phyloP scores from a whole-genome alignment of 2,888 invertebrate species.

The Parnassius orleans region DNA sequence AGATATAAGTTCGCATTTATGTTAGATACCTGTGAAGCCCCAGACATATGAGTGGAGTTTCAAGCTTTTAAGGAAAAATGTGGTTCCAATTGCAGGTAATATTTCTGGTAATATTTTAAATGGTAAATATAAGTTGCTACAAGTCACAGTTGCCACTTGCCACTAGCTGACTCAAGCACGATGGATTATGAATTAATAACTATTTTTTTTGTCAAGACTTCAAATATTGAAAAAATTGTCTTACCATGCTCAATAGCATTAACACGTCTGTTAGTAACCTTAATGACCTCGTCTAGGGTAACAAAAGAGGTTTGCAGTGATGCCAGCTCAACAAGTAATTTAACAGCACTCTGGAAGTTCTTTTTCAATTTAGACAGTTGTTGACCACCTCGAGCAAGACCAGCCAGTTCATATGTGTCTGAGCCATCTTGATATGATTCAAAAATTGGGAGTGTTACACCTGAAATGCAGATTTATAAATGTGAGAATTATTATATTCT shows the following conservation, averaged over 20 bases:
- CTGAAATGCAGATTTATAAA: slow-evolving; percentile 57
- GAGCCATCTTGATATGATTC: slow-evolving; percentile 96
- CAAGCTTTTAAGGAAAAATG: too few relatives aligned
- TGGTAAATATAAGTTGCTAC: too few relatives aligned
- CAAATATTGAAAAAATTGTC: slow-evolving; percentile 28
- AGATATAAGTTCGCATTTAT: too few relatives aligned
- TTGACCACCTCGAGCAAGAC: slow-evolving; percentile 98
- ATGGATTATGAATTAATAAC: too few relatives aligned
- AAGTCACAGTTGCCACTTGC: too few relatives aligned
- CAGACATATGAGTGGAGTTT: too few relatives aligned
- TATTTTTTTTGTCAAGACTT: too few relatives aligned
- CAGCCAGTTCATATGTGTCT: slow-evolving; percentile 98
- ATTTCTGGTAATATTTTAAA: too few relatives aligned
- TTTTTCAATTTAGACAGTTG: slow-evolving; percentile 98
- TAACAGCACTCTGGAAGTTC: slow-evolving; percentile 97
- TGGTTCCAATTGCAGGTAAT: too few relatives aligned
- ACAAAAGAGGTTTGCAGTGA: slow-evolving; percentile 99
- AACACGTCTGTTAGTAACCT: slow-evolving; percentile 98
- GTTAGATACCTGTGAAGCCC: too few relatives aligned
- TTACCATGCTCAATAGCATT: slow-evolving; percentile 99
- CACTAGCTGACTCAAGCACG: too few relatives aligned
- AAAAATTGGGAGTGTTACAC: slow-evolving; percentile 98
- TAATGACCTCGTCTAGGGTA: slow-evolving; percentile 99
- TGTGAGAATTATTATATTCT: too few relatives aligned
- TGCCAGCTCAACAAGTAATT: slow-evolving; percentile 97